phyloP scores from a whole-genome alignment of 2,888 invertebrate species.

The Deladenus siricidicola region DNA sequence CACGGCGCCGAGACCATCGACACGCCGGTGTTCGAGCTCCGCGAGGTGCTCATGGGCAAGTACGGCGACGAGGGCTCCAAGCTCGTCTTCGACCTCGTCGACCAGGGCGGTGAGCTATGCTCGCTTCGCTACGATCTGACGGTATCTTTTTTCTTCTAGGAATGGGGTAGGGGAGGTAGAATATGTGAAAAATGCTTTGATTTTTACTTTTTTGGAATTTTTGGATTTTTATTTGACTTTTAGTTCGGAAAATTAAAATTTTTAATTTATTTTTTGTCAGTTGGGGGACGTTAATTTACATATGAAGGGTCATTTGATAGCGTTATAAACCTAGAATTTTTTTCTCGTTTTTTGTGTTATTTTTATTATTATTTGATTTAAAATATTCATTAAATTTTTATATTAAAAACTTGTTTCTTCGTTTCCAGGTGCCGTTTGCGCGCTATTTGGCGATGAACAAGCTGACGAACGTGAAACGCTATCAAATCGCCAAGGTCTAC shows the following conservation, averaged over 20 bases:
- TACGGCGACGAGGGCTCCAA: conserved; percentile 99
- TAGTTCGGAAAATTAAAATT: too few species aligned
- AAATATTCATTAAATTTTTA: neutral
- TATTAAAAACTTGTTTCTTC: neutral
- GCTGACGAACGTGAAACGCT: conserved; percentile 85
- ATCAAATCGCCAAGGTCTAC: conserved; percentile 95
- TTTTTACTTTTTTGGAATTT: neutral
- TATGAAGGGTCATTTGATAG: too few species aligned
- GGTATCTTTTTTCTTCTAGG: too few species aligned
- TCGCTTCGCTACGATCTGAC: conserved; percentile 93
- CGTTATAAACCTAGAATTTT: neutral
- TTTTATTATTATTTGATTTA: too few species aligned
- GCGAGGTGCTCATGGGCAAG: conserved; percentile 76
- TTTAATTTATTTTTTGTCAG: too few species aligned
- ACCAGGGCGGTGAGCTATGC: conserved; percentile 94
- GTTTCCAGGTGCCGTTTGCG: conserved; percentile 74
- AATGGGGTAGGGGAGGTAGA: too few species aligned
- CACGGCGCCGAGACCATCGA: conserved; percentile 98
- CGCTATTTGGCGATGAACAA: conserved; percentile 96
- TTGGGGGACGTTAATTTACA: too few species aligned
- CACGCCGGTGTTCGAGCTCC: conserved; percentile 51
- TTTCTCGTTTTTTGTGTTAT: too few species aligned
- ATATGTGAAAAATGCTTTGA: neutral
- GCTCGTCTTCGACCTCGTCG: conserved; percentile 91
- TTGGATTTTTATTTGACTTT: neutral